Percentiles rank a stretch among this genome's conserved stretches.
These are phyloP conservation scores for Drosophila mulleri DNA, from an alignment of 2,888 invertebrate genomes.

Conservation along the genomic window DNA sequence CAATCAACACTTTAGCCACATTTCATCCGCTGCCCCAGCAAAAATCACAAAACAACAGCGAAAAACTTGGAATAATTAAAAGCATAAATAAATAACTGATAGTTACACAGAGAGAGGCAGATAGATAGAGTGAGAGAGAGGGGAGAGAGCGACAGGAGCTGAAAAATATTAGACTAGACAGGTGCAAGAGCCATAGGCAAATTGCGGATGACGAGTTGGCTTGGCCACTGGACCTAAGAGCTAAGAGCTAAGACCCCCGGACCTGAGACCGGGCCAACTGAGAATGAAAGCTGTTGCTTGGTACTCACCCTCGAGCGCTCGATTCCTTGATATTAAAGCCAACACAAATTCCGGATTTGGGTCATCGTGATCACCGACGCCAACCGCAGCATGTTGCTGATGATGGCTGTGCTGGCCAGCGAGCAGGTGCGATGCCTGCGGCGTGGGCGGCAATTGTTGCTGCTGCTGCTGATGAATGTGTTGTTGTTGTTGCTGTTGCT, in stretches of 20 bases:
- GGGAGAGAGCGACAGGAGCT: neutral
- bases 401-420: constrained; percentile 64
- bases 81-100: constrained; percentile 57
- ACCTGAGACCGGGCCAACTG: constrained; percentile 12
- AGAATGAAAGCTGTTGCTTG: constrained; percentile 2
- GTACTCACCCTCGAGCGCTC: constrained; percentile 93
- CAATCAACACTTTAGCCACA: constrained; percentile 41
- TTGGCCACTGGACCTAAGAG: constrained; percentile 17
- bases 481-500: constrained; percentile 49
- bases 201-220: constrained; percentile 55
- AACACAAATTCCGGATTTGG: constrained; percentile 94
- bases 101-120: constrained; percentile 1
- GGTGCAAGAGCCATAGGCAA: constrained; percentile 43
- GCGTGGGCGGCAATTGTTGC: constrained; percentile 74
- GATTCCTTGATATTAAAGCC: constrained; percentile 93
- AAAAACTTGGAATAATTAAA: constrained; percentile 74
- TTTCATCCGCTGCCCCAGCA: constrained; percentile 8
- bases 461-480: constrained; percentile 63
- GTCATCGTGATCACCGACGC: constrained; percentile 84
- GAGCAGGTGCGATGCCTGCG: constrained; percentile 74
- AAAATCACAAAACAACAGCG: constrained; percentile 44
- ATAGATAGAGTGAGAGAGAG: neutral
- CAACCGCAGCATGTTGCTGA: constrained; percentile 39
- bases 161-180: constrained; percentile 41
- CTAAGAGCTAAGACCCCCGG: constrained; percentile 5